Evolutionary conservation across 1,140 invertebrate genomes (phyloP).

Genomic region (Periplaneta americana): DNA sequence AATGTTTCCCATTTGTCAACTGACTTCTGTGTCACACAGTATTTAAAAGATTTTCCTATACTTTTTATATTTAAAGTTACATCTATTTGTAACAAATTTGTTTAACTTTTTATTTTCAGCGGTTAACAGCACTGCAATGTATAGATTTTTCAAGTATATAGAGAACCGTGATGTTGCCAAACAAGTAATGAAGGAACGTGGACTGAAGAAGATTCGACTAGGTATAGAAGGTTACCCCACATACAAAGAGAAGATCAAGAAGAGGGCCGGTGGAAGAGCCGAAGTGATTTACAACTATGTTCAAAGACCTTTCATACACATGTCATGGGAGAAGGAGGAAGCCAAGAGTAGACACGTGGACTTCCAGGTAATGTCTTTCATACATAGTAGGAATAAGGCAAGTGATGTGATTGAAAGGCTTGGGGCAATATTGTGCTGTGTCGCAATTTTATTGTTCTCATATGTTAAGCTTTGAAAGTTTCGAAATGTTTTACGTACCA

Average conservation of each 20-base stretch:
- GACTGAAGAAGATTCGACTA: slow-evolving; percentile 97
- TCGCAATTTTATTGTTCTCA: too few relatives aligned
- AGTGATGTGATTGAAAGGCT: too few relatives aligned
- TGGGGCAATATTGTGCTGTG: too few relatives aligned
- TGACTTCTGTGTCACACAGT: too few relatives aligned
- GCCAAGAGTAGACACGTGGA: slow-evolving; percentile 98
- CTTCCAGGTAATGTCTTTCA: slow-evolving; percentile 78
- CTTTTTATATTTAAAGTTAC: too few relatives aligned
- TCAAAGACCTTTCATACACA: slow-evolving; percentile 98
- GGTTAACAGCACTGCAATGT: slow-evolving; percentile 86
- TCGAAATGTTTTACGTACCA: too few relatives aligned
- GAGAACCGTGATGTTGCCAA: slow-evolving; percentile 99
- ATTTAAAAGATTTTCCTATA: too few relatives aligned
- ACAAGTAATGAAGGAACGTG: slow-evolving; percentile 96
- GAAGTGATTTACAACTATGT: slow-evolving; percentile 99
- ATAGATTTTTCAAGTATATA: slow-evolving; percentile 99
- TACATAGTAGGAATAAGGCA: too few relatives aligned
- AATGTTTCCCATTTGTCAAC: too few relatives aligned
- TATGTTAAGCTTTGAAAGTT: too few relatives aligned
- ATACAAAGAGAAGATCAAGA: slow-evolving; percentile 92
- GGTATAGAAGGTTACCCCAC: slow-evolving; percentile 99
- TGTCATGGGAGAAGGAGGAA: slow-evolving; percentile 99
- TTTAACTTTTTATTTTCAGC: slow-evolving; percentile 47
- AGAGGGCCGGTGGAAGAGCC: slow-evolving; percentile 82
- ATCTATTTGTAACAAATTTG: too few relatives aligned